Evolutionary conservation across 2,888 invertebrate genomes (phyloP).

Genomic region (Aethes cnicana): DNA sequence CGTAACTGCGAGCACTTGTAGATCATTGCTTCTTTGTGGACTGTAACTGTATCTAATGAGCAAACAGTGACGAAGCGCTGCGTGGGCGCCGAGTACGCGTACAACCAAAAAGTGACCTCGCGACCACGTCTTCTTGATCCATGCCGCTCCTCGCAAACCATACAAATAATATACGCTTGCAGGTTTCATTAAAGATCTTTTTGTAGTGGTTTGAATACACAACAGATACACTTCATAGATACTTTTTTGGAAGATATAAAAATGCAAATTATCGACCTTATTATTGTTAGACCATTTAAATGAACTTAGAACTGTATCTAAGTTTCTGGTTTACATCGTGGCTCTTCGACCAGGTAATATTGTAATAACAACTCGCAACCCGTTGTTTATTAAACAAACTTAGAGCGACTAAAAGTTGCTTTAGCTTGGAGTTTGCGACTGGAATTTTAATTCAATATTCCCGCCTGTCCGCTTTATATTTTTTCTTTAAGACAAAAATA

Average conservation of each 20-base stretch:
- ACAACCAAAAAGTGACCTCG: slow-evolving; percentile 12
- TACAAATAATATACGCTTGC: neutral
- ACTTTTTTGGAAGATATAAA: slow-evolving; percentile 17
- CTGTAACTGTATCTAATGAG: slow-evolving; percentile 47
- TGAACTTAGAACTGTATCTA: neutral
- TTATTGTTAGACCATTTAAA: slow-evolving; percentile 4
- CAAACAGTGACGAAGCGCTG: slow-evolving; percentile 46
- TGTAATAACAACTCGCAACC: slow-evolving; percentile 8
- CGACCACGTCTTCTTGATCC: neutral
- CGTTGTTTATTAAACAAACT: slow-evolving; percentile 9
- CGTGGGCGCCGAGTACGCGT: slow-evolving; percentile 44
- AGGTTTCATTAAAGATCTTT: neutral
- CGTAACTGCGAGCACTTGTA: slow-evolving; percentile 11
- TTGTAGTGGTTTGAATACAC: slow-evolving; percentile 2
- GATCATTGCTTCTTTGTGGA: slow-evolving; percentile 35
- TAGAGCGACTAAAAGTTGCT: slow-evolving; percentile 5
- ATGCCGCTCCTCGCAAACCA: neutral
- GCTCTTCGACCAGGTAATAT: slow-evolving; percentile 4
- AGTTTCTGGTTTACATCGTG: slow-evolving; percentile 10
- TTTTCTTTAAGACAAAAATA: no score
- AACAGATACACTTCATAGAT: slow-evolving; percentile 16
- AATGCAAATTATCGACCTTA: slow-evolving; percentile 12
- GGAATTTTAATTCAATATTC: slow-evolving; percentile 5
- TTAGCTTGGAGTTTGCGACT: slow-evolving; percentile 5
- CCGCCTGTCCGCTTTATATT: neutral